Conservation (phyloP, 2,888 invertebrate genomes). For the Cheilosia urbana region DNA sequence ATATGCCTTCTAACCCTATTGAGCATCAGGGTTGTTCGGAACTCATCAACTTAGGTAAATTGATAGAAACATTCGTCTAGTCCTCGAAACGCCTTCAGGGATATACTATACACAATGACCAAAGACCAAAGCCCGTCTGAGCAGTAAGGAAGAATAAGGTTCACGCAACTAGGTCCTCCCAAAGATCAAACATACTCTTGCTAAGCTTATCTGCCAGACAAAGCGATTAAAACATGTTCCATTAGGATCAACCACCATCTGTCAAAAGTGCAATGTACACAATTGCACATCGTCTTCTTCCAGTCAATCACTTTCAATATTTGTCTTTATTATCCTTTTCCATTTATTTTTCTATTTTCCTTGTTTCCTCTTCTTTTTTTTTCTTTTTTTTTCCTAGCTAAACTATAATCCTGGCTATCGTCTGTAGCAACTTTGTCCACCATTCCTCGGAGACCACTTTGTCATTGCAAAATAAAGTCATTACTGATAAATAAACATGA, state of each 20-base stretch:
- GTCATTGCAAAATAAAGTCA: constrained; percentile 73
- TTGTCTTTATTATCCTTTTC: constrained; percentile 43
- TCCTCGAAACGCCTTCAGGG: too few species aligned
- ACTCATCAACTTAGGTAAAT: too few species aligned
- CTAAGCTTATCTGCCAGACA: not conserved
- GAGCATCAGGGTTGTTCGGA: too few species aligned
- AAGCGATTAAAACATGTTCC: not conserved
- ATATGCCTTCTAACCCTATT: too few species aligned
- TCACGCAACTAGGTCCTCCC: not conserved
- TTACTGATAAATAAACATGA: constrained; percentile 75
- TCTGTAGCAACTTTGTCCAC: constrained; percentile 43
- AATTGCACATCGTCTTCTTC: constrained; percentile 1
- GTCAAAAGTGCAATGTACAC: not conserved
- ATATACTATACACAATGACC: too few species aligned
- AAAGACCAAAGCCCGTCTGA: too few species aligned
- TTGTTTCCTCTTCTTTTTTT: too few species aligned
- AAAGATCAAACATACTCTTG: not conserved
- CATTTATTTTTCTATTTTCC: constrained; percentile 3
- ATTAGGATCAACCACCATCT: constrained; percentile 4
- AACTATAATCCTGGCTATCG: constrained; percentile 19
- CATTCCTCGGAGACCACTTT: constrained; percentile 64
- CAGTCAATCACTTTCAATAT: constrained; percentile 25
- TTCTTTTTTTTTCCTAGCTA: not conserved
- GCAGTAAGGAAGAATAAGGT: too few species aligned
- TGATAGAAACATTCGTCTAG: too few species aligned